Conservation (phyloP, 2,888 invertebrate genomes). For the Hirtodrosophila histrioides region DNA sequence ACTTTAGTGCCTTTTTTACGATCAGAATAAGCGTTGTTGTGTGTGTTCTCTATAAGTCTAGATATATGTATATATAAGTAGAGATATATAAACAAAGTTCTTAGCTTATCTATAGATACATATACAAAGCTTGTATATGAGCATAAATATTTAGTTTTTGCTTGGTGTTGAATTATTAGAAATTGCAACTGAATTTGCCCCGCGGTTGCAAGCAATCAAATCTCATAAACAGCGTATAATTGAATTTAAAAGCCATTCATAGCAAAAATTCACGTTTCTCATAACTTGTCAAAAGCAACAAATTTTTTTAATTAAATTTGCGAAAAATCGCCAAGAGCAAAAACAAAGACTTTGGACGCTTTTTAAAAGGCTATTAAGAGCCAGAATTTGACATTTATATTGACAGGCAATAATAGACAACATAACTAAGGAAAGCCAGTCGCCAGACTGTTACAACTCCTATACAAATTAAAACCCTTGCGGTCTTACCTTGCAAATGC, state of each 20-base stretch:
- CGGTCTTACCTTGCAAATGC: conserved; percentile 30
- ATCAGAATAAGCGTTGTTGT: conserved; percentile 59
- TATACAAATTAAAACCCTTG: conserved; percentile 64
- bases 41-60: conserved; percentile 32
- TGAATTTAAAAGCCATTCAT: conserved; percentile 59
- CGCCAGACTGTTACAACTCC: conserved; percentile 39
- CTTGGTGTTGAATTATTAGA: conserved; percentile 33
- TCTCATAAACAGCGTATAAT: conserved; percentile 49
- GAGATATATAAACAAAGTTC: no score
- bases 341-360: conserved; percentile 49
- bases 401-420: conserved; percentile 81
- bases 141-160: conserved; percentile 14
- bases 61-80: conserved; percentile 4
- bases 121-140: not conserved
- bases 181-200: conserved; percentile 40
- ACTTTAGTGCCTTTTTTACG: conserved; percentile 64
- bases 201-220: conserved; percentile 30
- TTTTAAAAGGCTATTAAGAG: conserved; percentile 70
- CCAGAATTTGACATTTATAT: conserved; percentile 78
- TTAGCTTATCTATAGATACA: not conserved
- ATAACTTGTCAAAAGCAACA: not conserved
- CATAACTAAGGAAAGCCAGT: conserved; percentile 62
- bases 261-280: conserved; percentile 18
- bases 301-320: conserved; percentile 59
- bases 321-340: conserved; percentile 38